Evolutionary conservation across 2,888 invertebrate genomes (phyloP).

Genomic region (Cheilosia grossa): DNA sequence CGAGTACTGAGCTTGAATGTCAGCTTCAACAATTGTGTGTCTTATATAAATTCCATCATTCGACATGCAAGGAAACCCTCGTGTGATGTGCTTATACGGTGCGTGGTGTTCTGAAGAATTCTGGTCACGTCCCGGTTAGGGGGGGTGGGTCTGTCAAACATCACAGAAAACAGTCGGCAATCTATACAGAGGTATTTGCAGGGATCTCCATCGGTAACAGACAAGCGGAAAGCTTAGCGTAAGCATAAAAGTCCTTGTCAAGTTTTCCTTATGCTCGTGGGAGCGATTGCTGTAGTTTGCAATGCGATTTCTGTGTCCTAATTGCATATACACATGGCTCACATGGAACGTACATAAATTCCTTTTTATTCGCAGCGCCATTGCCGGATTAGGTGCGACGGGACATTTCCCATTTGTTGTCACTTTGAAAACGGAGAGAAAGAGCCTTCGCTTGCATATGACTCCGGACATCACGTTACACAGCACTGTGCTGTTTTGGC

Average conservation of each 20-base stretch:
- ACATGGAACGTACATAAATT: slow-evolving; percentile 19
- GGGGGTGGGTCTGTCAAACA: slow-evolving; percentile 3
- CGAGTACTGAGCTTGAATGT: neutral
- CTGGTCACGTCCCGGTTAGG: slow-evolving; percentile 41
- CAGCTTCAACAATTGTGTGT: slow-evolving; percentile 39
- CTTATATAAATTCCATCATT: slow-evolving; percentile 45
- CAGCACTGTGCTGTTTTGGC: slow-evolving; percentile 9
- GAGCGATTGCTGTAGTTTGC: slow-evolving; percentile 27
- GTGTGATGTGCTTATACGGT: slow-evolving; percentile 15
- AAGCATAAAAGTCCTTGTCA: slow-evolving; percentile 19
- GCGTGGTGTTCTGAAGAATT: slow-evolving; percentile 18
- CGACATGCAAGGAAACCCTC: slow-evolving; percentile 25
- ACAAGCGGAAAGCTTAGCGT: slow-evolving; percentile 1
- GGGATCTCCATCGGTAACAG: neutral
- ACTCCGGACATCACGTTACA: slow-evolving; percentile 14
- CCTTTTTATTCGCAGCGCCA: slow-evolving; percentile 8
- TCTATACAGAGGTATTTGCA: slow-evolving; percentile 11
- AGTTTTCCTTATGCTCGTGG: slow-evolving; percentile 1
- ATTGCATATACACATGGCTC: slow-evolving; percentile 3
- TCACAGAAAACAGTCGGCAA: neutral
- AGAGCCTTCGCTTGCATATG: slow-evolving; percentile 1
- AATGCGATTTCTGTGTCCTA: slow-evolving; percentile 10
- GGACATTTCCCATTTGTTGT: slow-evolving; percentile 23
- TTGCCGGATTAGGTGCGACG: slow-evolving; percentile 15
- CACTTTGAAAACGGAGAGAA: neutral